Base-by-base conservation (phyloP, 2,113 vertebrate species). In the Ranitomeya variabilis region DNA sequence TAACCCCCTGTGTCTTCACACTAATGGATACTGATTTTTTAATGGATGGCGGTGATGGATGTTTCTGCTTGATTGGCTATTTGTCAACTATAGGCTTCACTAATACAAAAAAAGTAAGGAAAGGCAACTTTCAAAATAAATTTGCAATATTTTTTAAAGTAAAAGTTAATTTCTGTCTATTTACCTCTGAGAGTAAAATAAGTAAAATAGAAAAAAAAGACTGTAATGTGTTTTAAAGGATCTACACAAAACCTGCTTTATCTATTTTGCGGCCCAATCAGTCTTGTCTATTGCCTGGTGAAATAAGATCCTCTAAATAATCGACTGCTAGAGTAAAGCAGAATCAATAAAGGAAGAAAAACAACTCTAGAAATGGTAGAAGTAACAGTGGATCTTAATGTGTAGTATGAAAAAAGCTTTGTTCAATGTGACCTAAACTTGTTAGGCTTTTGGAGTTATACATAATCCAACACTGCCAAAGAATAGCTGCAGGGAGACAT, bases 351-450 rank as follows among this genome's bases (percentile, higher is more conserved):
- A 66, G 80, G 59, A 82, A 82, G 26, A 82, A 82, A 82, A 82
- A 64, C 8, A 62, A 45, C 64, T 82, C 59, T 62, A 82, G 37
- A 82, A 64, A 51, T 82, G 80, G 13, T 51, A 64, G 3, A 37
- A 19, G 26, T 64, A 82, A 82, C 80, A 82, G 10, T 62, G 80
- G 19, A 64, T 31, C 26, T 37, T 31, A 64, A 19, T 51, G 37
- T 51, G 64, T 11, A 6, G 18, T n/a, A 83, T 81, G 80, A 83
- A 83, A 14, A 31, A 67, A 37, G 18, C 16, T 14, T 66, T 83
- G 18, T 83, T 31, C 60, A 83, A 83, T n/a, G 80, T 52, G 80
- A 66, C 80, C 80, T 83, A 83, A 64, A 83, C 80, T 83, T 21
- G 18, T 52, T 66, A 83, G 80, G n/a, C 37, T 83, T 83, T 83